Evolutionary conservation across 1,140 invertebrate species (phyloP).

Genomic region (Ladona fulva): DNA sequence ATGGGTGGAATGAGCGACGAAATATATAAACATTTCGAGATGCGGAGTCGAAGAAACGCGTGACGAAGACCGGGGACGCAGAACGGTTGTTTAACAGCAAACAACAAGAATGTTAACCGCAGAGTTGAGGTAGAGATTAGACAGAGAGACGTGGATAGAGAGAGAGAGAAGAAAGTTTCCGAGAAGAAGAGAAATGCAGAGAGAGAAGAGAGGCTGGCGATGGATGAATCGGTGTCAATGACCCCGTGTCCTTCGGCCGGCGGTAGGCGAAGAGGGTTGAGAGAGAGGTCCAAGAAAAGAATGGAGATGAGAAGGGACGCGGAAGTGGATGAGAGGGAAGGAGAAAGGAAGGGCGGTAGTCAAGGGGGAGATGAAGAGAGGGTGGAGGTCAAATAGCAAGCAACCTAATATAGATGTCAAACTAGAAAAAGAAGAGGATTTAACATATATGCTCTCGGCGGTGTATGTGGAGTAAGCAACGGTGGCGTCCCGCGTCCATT

Average conservation of each 20-base stretch:
- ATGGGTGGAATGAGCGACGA: no score
- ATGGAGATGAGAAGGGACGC: not conserved
- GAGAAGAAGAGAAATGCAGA: not conserved
- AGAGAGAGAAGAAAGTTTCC: not conserved
- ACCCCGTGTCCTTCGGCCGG: slow-evolving; percentile 4
- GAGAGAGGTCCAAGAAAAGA: not conserved
- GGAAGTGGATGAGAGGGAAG: not conserved
- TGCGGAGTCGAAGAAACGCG: no score
- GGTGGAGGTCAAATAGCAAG: not conserved
- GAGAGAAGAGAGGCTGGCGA: not conserved
- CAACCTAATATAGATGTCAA: slow-evolving; percentile 1
- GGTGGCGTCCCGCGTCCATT: no score
- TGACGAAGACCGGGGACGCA: no score
- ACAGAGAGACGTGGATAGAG: not conserved
- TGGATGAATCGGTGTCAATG: not conserved
- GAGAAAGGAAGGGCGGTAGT: not conserved
- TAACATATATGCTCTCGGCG: not conserved
- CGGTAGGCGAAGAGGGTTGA: not conserved
- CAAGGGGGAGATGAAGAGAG: not conserved
- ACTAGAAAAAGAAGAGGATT: not conserved
- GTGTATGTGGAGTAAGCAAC: not conserved
- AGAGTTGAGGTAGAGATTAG: not conserved
- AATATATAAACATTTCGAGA: no score
- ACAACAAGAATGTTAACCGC: no score
- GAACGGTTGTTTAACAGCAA: no score